Percentiles rank a stretch among this genome's conserved stretches.
These are phyloP conservation scores for Micromys minutus DNA, from an alignment of 2,113 vertebrate species.

Conservation along the genomic window DNA sequence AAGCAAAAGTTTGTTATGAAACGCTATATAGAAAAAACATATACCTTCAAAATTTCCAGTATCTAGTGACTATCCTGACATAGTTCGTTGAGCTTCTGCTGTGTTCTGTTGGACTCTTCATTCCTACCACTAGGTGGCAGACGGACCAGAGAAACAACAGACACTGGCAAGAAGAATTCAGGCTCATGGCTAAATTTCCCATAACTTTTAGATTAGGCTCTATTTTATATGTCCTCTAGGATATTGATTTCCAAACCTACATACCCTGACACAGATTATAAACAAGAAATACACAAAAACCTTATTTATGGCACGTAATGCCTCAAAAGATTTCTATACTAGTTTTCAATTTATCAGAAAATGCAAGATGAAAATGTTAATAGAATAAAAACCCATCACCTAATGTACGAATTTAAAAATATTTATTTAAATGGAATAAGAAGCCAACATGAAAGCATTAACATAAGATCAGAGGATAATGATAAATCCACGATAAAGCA, in stretches of 20 bases:
- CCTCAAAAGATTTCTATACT: not conserved
- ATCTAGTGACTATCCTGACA: conserved; percentile 24
- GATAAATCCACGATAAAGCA: conserved; percentile 12
- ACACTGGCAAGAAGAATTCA: not conserved
- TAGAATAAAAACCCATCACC: conserved; percentile 58
- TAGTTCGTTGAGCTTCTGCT: not conserved
- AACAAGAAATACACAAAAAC: conserved; percentile 17
- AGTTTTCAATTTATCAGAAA: conserved; percentile 47
- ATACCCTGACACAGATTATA: not conserved
- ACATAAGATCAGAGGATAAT: conserved; percentile 10
- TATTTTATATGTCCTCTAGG: not conserved
- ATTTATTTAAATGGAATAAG: conserved; percentile 65
- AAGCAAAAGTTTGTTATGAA: conserved; percentile 16
- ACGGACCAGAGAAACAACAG: conserved; percentile 11
- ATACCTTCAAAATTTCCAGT: not conserved
- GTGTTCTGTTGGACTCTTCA: not conserved
- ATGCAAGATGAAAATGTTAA: conserved; percentile 31
- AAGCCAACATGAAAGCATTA: conserved; percentile 65
- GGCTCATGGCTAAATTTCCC: not conserved
- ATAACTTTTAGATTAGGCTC: not conserved
- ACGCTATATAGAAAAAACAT: conserved; percentile 28
- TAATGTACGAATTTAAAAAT: conserved; percentile 45
- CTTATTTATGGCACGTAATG: not conserved
- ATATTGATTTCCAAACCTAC: conserved; percentile 13
- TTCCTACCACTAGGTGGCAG: conserved; percentile 70